These are phyloP conservation scores for Drosophila robusta DNA, from an alignment of 2,888 invertebrate species.

Conservation along the genomic window DNA sequence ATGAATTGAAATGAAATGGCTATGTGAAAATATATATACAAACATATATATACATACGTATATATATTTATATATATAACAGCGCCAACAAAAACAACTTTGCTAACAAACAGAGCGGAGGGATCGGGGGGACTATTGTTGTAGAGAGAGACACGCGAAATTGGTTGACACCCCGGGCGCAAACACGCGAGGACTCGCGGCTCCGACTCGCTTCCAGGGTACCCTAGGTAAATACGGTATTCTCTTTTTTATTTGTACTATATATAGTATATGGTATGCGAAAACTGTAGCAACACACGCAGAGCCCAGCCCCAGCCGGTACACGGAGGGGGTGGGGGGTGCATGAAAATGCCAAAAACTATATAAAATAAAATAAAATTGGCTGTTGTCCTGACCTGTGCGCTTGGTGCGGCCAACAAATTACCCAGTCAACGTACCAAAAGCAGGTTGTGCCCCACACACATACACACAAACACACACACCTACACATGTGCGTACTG, in stretches of 20 bases:
- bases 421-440: conserved; percentile 71
- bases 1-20: conserved; percentile 79
- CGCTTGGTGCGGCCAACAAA: conserved; percentile 63
- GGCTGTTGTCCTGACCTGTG: conserved; percentile 60
- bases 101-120: conserved; percentile 27
- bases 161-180: conserved; percentile 74
- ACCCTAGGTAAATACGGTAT: conserved; percentile 65
- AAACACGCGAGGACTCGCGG: conserved; percentile 55
- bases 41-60: conserved; percentile 20
- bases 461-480: conserved; percentile 31
- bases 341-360: conserved; percentile 73
- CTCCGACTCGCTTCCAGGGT: conserved; percentile 33
- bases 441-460: conserved; percentile 67
- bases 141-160: conserved; percentile 66
- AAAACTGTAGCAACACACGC: conserved; percentile 74
- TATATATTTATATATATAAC: conserved; percentile 35
- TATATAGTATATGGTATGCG: conserved; percentile 48
- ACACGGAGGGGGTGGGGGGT: conserved; percentile 20
- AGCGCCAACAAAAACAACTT: conserved; percentile 62
- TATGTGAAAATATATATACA: conserved; percentile 58
- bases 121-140: not conserved
- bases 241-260: conserved; percentile 18
- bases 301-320: conserved; percentile 37
- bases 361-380: conserved; percentile 75
- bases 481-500: conserved; percentile 36